Base-by-base conservation (phyloP, 2,113 vertebrate species). In the Delphinus delphis region DNA sequence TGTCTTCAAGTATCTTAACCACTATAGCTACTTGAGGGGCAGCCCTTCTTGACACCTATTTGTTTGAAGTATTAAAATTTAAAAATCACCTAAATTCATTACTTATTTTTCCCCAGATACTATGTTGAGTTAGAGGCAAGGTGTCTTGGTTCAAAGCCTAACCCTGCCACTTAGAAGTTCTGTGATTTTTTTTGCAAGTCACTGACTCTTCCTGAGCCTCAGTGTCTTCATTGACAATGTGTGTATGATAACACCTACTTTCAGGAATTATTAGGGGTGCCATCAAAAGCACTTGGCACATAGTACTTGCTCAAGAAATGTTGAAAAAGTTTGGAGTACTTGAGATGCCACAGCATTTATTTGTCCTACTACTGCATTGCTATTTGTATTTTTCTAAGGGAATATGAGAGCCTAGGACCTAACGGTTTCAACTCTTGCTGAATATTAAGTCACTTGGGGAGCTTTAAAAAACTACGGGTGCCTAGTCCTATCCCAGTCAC, bases 321-420 rank as follows among this genome's bases (percentile, higher is more conserved):
- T 60, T 28, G n/a, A 23, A 14, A 36, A 53, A 44, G 4, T 33
- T 31, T 8, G 55, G 28, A 83, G 28, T 15, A 28, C 26, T 41
- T 44, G 28, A 38, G 15, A 20, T 0, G 13, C 1, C 33, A 17
- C 18, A 8, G 3, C 33, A 14, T 15, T 58, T n/a, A 0, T 41
- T 0, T 13, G 2, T 26, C 33, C 36, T 36, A 0, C 9, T 17
- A 1, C 55, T 79, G 12, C 5, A 9, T 15, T 50, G 6, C 28
- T 38, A 33, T 9, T 11, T 83, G 8, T 20, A 38, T 18, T 70
- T 82, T 80, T 91, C 18, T 55, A 20, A 53, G n/a, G 23, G 20
- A 26, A n/a, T 68, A 36, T 84, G 28, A 21, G 21, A 50, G n/a
- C 41, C 25, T 58, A 44, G 36, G 10, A 28, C 20, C 11, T 38